Evolutionary conservation across 2,888 invertebrate species (phyloP).

Genomic region (Hipparchia sbordonii): DNA sequence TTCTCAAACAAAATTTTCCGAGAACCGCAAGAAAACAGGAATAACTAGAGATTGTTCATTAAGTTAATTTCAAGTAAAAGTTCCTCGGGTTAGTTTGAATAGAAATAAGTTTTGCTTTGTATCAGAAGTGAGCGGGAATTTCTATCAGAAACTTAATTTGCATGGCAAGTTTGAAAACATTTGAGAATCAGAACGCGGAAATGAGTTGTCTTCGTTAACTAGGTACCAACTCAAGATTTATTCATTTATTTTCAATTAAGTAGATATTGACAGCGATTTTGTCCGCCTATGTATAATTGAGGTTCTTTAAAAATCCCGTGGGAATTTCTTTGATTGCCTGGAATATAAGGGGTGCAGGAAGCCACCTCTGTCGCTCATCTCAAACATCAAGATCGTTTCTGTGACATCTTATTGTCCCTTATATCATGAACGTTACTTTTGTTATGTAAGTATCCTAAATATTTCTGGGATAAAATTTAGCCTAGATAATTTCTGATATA

Average conservation of each 20-base stretch:
- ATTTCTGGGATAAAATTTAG: too few relatives aligned
- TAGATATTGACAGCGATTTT: too few relatives aligned
- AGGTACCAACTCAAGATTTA: neutral
- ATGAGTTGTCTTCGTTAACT: neutral
- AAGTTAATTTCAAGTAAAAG: neutral
- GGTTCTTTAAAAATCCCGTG: too few relatives aligned
- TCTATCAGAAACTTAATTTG: conserved; percentile 12
- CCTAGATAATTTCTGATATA: too few relatives aligned
- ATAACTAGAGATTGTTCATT: conserved; percentile 4
- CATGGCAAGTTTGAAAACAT: conserved; percentile 1
- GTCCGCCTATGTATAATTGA: too few relatives aligned
- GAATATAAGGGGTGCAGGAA: too few relatives aligned
- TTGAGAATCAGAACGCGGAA: conserved; percentile 3
- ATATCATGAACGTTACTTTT: too few relatives aligned
- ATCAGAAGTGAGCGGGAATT: conserved; percentile 1
- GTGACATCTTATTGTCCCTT: too few relatives aligned
- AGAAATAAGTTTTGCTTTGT: conserved; percentile 16
- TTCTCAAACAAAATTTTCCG: neutral
- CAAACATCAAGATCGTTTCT: too few relatives aligned
- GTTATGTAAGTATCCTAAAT: too few relatives aligned
- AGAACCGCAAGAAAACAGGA: neutral
- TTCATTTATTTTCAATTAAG: neutral
- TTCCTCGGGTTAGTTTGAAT: conserved; percentile 13
- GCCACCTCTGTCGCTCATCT: too few relatives aligned
- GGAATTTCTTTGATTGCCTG: too few relatives aligned